phyloP scores from a whole-genome alignment of 2,113 vertebrate species.

The Spermophilus dauricus region DNA sequence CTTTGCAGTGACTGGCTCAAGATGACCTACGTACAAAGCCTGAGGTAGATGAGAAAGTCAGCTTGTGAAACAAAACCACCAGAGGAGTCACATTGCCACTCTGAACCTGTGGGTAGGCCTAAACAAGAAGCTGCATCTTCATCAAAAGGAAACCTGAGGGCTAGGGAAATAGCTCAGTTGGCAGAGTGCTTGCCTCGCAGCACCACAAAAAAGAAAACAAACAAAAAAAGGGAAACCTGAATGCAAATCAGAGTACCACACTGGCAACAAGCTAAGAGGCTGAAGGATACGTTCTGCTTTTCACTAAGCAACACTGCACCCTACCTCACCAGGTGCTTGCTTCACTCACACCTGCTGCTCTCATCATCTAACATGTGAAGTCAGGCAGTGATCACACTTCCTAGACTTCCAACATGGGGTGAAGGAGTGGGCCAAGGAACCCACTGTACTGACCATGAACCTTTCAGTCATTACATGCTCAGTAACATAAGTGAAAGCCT shows the following conservation, averaged over 20 bases:
- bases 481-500: neutral
- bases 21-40: neutral
- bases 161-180: too few species aligned
- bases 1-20: neutral
- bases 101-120: neutral
- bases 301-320: neutral
- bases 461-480: neutral
- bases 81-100: neutral
- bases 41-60: constrained; percentile 10
- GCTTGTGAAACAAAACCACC: neutral
- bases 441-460: neutral
- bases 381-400: neutral
- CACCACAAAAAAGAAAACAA: too few species aligned
- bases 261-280: neutral
- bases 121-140: neutral
- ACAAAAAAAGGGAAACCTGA: neutral
- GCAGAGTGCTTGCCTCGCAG: too few species aligned
- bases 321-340: neutral
- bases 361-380: neutral
- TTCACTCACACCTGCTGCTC: neutral
- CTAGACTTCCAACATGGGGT: neutral
- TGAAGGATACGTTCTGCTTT: neutral
- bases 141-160: neutral
- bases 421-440: neutral
- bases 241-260: neutral